Percentiles rank a stretch among this genome's conserved stretches.
Conservation (phyloP, 2,888 invertebrate genomes). For the Oscheius sp. region DNA sequence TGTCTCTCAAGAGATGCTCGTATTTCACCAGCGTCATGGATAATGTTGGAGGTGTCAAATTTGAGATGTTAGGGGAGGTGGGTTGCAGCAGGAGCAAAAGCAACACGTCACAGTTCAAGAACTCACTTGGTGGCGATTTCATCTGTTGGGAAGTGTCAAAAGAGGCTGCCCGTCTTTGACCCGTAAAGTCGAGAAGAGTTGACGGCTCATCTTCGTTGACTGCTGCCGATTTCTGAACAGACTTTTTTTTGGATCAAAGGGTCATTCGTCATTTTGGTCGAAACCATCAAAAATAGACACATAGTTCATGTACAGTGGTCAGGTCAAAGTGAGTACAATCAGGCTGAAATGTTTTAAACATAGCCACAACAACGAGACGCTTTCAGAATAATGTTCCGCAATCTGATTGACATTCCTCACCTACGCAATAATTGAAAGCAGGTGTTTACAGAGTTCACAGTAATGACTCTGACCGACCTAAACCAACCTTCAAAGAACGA, state of each 20-base stretch:
- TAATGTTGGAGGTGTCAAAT: slow-evolving; percentile 26
- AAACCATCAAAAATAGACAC: no score
- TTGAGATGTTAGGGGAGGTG: not conserved
- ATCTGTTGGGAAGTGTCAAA: slow-evolving; percentile 46
- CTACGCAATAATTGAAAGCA: no score
- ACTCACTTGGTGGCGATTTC: slow-evolving; percentile 32
- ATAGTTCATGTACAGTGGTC: no score
- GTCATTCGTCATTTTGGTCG: no score
- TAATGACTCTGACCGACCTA: slow-evolving; percentile 13
- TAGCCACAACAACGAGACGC: no score
- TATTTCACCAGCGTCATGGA: slow-evolving; percentile 18
- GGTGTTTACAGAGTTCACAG: no score
- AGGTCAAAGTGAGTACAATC: no score
- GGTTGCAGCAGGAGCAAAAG: not conserved
- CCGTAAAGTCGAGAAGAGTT: not conserved
- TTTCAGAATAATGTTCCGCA: no score
- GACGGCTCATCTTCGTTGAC: slow-evolving; percentile 55
- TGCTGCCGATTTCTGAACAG: slow-evolving; percentile 48
- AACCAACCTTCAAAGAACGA: slow-evolving; percentile 46
- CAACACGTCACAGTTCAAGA: not conserved
- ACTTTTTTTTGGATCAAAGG: not conserved
- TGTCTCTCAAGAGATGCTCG: not conserved
- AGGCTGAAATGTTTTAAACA: no score
- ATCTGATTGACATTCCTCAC: no score
- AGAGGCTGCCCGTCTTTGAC: slow-evolving; percentile 43